Evolutionary conservation across 2,888 invertebrate genomes (phyloP).

Genomic region (Fragum sueziense): DNA sequence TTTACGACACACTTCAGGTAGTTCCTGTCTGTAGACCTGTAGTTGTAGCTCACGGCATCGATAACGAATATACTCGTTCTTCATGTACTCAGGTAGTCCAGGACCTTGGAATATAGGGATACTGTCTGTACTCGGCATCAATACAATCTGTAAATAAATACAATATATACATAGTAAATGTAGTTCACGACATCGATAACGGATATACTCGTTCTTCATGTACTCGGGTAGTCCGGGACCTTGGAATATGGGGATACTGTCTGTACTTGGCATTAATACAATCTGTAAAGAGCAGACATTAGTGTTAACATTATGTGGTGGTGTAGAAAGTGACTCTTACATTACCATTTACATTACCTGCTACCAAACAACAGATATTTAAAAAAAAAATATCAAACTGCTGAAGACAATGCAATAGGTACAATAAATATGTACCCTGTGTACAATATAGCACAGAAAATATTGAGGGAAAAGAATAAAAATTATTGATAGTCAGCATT

Average conservation of each 20-base stretch:
- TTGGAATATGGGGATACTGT: slow-evolving; percentile 87
- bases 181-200: slow-evolving; percentile 91
- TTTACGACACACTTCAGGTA: slow-evolving; percentile 91
- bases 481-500: no score
- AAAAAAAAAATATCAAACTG: no score
- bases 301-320: no score
- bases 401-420: no score
- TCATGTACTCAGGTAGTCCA: slow-evolving; percentile 85
- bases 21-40: slow-evolving; percentile 85
- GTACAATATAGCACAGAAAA: no score
- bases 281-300: slow-evolving; percentile 84
- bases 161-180: slow-evolving; percentile 83
- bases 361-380: no score
- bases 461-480: no score
- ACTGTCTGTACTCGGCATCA: slow-evolving; percentile 86
- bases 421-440: no score
- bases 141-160: slow-evolving; percentile 86
- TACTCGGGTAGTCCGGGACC: slow-evolving; percentile 85
- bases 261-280: slow-evolving; percentile 87
- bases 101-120: slow-evolving; percentile 90
- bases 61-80: slow-evolving; percentile 89
- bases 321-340: no score
- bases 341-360: no score
- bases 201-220: slow-evolving; percentile 89
- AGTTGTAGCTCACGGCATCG: slow-evolving; percentile 92